Conservation (phyloP, 2,888 invertebrate genomes). For the Lasioglossum vierecki region DNA sequence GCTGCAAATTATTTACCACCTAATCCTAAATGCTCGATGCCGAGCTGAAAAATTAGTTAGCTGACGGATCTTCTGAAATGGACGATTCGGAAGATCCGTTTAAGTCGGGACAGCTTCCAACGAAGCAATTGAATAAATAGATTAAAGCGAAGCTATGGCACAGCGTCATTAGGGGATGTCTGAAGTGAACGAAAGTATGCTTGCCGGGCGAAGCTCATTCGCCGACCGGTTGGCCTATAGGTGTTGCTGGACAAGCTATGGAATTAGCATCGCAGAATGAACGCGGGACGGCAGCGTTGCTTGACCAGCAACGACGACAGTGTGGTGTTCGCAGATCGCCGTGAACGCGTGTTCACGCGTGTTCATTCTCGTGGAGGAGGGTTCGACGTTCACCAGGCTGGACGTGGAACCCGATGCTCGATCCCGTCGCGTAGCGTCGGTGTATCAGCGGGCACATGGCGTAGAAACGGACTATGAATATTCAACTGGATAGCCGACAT, state of each 20-base stretch:
- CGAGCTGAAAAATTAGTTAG: no score
- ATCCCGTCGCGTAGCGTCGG: slow-evolving; percentile 17
- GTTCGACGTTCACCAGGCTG: slow-evolving; percentile 18
- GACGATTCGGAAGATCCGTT: neutral
- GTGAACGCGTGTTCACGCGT: slow-evolving; percentile 10
- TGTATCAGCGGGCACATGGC: slow-evolving; percentile 49
- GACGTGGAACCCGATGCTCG: slow-evolving; percentile 8
- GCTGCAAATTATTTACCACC: no score
- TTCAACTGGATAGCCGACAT: slow-evolving; percentile 79
- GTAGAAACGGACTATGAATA: slow-evolving; percentile 78
- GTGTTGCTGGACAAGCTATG: slow-evolving; percentile 20
- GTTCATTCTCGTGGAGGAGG: slow-evolving; percentile 20
- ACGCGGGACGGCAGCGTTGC: slow-evolving; percentile 22
- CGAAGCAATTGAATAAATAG: neutral
- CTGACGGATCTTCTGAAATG: no score
- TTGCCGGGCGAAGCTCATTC: neutral
- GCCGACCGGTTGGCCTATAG: slow-evolving; percentile 1
- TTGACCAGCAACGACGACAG: slow-evolving; percentile 27
- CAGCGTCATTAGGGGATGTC: neutral
- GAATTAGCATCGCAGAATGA: slow-evolving; percentile 34
- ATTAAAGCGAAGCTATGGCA: neutral
- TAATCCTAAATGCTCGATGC: no score
- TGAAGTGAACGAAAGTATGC: neutral
- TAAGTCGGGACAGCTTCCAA: neutral
- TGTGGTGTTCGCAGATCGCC: no score